phyloP scores from a whole-genome alignment of 2,797 vertebrate species.

The Uromys caudimaculatus region DNA sequence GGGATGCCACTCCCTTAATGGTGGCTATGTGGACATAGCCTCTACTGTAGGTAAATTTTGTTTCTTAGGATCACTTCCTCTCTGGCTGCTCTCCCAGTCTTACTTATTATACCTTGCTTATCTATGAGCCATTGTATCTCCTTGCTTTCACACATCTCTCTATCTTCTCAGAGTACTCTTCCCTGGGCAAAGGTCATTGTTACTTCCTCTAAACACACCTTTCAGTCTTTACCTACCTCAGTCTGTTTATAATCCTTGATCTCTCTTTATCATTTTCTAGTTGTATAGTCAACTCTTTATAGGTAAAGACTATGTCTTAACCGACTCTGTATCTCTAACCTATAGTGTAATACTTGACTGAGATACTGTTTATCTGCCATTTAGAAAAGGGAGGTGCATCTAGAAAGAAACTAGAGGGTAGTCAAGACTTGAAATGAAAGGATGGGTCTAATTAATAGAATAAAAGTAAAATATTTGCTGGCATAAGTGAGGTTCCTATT shows the following conservation, averaged over 20 bases:
- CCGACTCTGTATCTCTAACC: not conserved
- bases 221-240: slow-evolving; percentile 17
- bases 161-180: not conserved
- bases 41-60: not conserved
- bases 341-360: not conserved
- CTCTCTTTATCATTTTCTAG: not conserved
- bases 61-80: slow-evolving; percentile 25
- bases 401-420: not conserved
- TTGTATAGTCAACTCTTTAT: not conserved
- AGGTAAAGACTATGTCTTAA: slow-evolving; percentile 18
- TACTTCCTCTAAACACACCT: not conserved
- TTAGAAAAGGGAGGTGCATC: slow-evolving; percentile 11
- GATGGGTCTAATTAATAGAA: slow-evolving; percentile 12
- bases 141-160: not conserved
- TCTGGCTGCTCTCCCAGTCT: not conserved
- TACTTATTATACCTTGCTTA: not conserved
- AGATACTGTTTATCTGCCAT: not conserved
- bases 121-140: not conserved
- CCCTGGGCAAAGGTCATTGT: not conserved
- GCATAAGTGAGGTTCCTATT: slow-evolving; percentile 5
- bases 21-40: not conserved
- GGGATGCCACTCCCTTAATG: not conserved
- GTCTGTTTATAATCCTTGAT: not conserved
- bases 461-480: slow-evolving; percentile 48
- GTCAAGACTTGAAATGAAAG: not conserved